These are phyloP conservation scores for Muscicapa striata DNA, from an alignment of 2,797 vertebrate species.

Conservation along the genomic window DNA sequence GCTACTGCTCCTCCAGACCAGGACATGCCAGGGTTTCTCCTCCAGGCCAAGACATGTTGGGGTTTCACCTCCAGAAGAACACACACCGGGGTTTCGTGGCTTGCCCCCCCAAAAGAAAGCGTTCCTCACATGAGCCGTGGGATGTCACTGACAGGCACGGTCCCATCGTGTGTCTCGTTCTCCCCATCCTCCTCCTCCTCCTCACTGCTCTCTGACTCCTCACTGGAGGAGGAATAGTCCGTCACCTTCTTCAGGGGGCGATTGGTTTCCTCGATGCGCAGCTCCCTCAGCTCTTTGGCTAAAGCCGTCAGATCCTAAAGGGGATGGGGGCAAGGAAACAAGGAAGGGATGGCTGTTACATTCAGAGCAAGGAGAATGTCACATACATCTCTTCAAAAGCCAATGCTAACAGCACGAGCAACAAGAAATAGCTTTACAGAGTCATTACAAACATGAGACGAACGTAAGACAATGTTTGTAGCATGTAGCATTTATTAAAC, in stretches of 20 bases:
- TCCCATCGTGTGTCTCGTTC: conserved; percentile 89
- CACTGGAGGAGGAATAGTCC: conserved; percentile 97
- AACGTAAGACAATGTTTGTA: conserved; percentile 76
- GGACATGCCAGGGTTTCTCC: accelerated
- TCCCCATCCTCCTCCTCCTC: conserved; percentile 94
- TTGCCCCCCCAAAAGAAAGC: not conserved
- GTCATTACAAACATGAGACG: conserved; percentile 75
- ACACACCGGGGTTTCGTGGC: accelerated
- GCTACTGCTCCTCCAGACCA: not conserved
- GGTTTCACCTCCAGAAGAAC: not conserved
- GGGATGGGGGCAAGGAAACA: conserved; percentile 39
- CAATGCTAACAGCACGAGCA: conserved; percentile 73
- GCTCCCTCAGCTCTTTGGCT: conserved; percentile 95
- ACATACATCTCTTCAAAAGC: conserved; percentile 67
- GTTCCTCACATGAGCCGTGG: conserved; percentile 93
- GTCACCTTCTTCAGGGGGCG: conserved; percentile 96
- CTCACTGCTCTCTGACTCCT: conserved; percentile 94
- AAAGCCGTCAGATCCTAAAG: conserved; percentile 94
- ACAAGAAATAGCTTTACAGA: conserved; percentile 73
- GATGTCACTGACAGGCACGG: conserved; percentile 94
- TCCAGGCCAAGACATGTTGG: not conserved
- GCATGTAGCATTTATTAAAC: conserved; percentile 75
- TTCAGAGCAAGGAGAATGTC: not conserved
- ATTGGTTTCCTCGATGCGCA: conserved; percentile 92
- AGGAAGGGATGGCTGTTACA: not conserved